Evolutionary conservation across 2,888 invertebrate species (phyloP), one percentile per base, ranked within the genome.

Genomic region (Caenorhabditis sinica): DNA sequence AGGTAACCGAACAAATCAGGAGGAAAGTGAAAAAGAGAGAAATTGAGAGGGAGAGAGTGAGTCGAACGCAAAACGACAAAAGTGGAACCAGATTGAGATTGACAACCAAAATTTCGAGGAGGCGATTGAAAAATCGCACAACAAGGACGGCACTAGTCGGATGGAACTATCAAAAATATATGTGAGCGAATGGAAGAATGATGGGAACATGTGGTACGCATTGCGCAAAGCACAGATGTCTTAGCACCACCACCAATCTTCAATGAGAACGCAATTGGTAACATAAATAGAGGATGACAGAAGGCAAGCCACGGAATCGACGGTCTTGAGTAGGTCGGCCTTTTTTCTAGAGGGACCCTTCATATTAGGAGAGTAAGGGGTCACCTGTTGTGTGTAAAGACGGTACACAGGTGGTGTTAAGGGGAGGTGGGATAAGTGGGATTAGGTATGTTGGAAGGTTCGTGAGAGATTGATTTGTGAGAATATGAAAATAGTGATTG

Each of bases 31-130:
- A 17, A 23, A 40, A 43, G 11, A 9, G 58, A 15, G 60, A n/a
- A n/a, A n/a, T n/a, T n/a, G n/a, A n/a, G n/a, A n/a, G n/a, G n/a
- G n/a, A n/a, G n/a, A n/a, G n/a, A 53, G 23, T 20, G 25, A 53
- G 53, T 45, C 45, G n/a, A 49, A n/a, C 40, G 40, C 40, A n/a
- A 69, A 68, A 77, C 60, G 84, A 66, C 71, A 69, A 76, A 80
- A 75, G 75, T 75, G 76, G 72, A 79, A 79, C 79, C 79, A 79
- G 79, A 79, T 79, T 79, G 49, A 79, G 79, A 79, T 79, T 79
- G 49, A 33, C 33, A 17, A 58, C 23, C 36, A 33, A 36, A 66
- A 66, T 66, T 40, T 56, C n/a, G 53, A 17, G 53, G 25, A 51
- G 33, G 40, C 40, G 40, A 13, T 40, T 25, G 51, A 71, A 25